phyloP scores from a whole-genome alignment of 2,888 invertebrate species.

The Hermodice carunculata region DNA sequence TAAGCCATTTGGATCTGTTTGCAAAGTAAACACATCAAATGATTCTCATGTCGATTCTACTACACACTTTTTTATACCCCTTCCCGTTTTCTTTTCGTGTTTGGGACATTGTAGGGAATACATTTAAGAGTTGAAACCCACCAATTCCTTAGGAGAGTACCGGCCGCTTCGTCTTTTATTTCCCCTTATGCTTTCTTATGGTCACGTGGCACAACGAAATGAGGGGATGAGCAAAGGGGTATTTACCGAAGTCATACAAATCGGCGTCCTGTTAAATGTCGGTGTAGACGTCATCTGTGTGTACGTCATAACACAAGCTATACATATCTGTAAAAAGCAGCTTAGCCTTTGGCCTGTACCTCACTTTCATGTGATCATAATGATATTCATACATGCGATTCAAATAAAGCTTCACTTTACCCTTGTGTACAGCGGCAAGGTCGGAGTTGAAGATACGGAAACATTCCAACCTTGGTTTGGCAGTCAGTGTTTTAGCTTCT shows the following conservation, averaged over 20 bases:
- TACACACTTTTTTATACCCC: no score
- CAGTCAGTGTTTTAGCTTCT: neutral
- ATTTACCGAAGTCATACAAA: neutral
- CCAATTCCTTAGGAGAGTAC: no score
- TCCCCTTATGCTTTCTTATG: no score
- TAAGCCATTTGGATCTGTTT: no score
- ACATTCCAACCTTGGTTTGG: constrained; percentile 30
- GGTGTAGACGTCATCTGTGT: constrained; percentile 46
- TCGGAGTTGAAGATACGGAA: constrained; percentile 58
- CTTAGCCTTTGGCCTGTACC: constrained; percentile 35
- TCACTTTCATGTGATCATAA: constrained; percentile 57
- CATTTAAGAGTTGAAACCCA: no score
- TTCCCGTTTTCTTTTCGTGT: no score
- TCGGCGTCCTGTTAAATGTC: no score
- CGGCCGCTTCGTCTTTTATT: no score
- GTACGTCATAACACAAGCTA: constrained; percentile 37
- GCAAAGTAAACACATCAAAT: no score
- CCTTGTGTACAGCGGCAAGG: constrained; percentile 60
- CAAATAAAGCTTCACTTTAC: neutral
- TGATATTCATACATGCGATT: constrained; percentile 11
- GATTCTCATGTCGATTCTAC: no score
- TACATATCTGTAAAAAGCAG: constrained; percentile 45
- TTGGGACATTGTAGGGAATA: no score
- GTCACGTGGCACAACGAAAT: no score
- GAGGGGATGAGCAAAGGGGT: neutral